phyloP scores from a whole-genome alignment of 2,797 vertebrate species.

The Hyperoplus lanceolatus region DNA sequence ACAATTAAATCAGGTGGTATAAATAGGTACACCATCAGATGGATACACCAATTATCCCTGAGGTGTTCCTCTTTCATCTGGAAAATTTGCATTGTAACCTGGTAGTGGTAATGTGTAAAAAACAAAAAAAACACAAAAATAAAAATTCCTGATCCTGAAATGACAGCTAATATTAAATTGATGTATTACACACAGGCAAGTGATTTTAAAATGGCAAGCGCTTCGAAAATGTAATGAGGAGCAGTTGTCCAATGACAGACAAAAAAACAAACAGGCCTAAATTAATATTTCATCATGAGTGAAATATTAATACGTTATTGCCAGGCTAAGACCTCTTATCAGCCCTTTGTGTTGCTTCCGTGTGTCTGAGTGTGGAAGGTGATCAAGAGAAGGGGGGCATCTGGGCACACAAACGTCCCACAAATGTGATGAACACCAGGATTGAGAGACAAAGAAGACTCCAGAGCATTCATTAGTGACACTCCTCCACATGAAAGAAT shows the following conservation, averaged over 20 bases:
- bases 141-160: background rate
- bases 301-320: constrained; percentile 93
- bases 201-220: background rate
- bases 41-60: constrained; percentile 14
- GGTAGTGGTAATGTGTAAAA: constrained; percentile 26
- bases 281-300: constrained; percentile 92
- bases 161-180: constrained; percentile 1
- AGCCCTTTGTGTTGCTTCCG: constrained; percentile 79
- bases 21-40: constrained; percentile 20
- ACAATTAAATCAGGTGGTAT: constrained; percentile 13
- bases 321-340: constrained; percentile 88
- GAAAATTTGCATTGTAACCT: constrained; percentile 16
- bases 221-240: background rate
- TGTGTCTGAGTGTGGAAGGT: constrained; percentile 24
- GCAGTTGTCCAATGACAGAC: constrained; percentile 10
- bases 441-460: constrained; percentile 70
- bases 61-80: constrained; percentile 29
- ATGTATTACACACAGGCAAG: constrained; percentile 4
- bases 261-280: constrained; percentile 64
- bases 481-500: constrained; percentile 37
- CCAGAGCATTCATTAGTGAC: constrained; percentile 81
- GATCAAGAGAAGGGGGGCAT: constrained; percentile 20
- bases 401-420: constrained; percentile 66
- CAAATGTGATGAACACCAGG: constrained; percentile 68
- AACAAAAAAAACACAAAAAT: background rate